Evolutionary conservation across 2,113 vertebrate species (phyloP).

Genomic region (Oncorhynchus kisutch): DNA sequence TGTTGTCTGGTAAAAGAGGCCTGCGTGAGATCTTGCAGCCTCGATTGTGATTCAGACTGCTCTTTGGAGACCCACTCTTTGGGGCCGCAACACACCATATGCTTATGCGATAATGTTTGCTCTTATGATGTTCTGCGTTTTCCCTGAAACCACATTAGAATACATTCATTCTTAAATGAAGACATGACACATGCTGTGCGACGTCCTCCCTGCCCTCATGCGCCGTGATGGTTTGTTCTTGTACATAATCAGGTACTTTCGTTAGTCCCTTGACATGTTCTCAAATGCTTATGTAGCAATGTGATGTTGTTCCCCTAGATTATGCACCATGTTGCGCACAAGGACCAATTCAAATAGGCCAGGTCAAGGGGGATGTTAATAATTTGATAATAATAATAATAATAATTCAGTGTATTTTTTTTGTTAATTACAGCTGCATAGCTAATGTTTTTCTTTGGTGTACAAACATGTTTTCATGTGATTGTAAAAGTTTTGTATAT

Average conservation of each 20-base stretch:
- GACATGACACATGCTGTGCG: neutral
- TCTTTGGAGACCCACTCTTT: neutral
- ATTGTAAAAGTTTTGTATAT: too few relatives aligned
- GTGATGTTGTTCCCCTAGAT: too few relatives aligned
- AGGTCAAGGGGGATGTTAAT: too few relatives aligned
- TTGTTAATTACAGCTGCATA: too few relatives aligned
- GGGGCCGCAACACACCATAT: neutral
- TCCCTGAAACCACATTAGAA: slow-evolving; percentile 16
- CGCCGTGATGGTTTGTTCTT: slow-evolving; percentile 5
- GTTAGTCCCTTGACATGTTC: neutral
- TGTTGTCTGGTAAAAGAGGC: neutral
- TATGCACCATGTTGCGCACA: too few relatives aligned
- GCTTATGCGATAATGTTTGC: slow-evolving; percentile 9
- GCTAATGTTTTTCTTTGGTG: too few relatives aligned
- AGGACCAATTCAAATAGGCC: too few relatives aligned
- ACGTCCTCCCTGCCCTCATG: neutral
- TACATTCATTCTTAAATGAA: slow-evolving; percentile 30
- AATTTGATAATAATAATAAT: too few relatives aligned
- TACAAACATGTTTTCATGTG: too few relatives aligned
- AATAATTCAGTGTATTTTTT: too few relatives aligned
- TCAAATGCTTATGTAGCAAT: too few relatives aligned
- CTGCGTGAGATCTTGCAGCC: slow-evolving; percentile 1
- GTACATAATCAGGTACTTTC: neutral
- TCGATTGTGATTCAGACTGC: slow-evolving; percentile 10
- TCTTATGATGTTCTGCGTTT: neutral